Percentiles rank a stretch among this genome's conserved stretches.
phyloP scores from a whole-genome alignment of 2,113 vertebrate species.

The Micronisus gabar region DNA sequence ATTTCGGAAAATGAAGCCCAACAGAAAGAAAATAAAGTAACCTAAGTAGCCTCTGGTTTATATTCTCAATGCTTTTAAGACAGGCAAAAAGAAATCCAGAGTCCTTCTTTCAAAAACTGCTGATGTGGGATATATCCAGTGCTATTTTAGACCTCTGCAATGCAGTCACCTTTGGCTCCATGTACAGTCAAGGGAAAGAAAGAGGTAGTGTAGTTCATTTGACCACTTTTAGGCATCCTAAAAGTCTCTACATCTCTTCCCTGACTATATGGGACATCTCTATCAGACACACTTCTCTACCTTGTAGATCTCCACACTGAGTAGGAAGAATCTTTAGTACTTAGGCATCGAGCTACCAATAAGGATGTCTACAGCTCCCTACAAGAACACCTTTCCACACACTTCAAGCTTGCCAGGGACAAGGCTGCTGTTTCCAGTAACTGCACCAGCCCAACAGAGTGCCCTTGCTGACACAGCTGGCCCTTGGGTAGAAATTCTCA shows the following conservation, averaged over 20 bases:
- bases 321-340: not conserved
- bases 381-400: not conserved
- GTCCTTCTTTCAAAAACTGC: not conserved
- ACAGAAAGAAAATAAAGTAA: not conserved
- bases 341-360: not conserved
- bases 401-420: not conserved
- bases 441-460: accelerated
- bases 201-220: accelerated
- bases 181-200: not conserved
- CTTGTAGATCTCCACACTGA: not conserved
- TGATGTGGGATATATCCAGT: not conserved
- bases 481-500: not conserved
- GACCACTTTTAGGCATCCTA: not conserved
- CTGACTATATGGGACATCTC: not conserved
- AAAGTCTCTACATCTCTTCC: not conserved
- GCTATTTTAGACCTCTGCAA: not conserved
- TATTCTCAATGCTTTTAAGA: not conserved
- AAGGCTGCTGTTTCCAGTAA: not conserved
- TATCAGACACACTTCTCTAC: not conserved
- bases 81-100: not conserved
- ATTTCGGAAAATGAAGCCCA: not conserved
- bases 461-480: not conserved
- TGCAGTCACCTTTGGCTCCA: not conserved
- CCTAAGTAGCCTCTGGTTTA: not conserved
- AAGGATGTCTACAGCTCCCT: not conserved